Conservation (phyloP, 1,140 invertebrate genomes). For the Formica selysi region DNA sequence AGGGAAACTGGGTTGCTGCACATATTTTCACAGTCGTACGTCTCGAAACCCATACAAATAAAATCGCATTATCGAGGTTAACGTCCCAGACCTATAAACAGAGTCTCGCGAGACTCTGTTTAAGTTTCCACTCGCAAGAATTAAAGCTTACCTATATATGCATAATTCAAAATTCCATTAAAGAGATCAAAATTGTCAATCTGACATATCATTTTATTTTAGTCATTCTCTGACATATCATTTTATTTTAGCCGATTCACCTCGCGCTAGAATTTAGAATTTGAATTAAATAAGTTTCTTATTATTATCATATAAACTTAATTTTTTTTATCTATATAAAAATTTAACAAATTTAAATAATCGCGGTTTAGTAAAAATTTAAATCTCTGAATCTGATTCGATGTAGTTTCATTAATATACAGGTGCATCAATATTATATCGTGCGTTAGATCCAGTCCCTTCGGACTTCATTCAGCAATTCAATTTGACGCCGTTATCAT, state of each 20-base stretch:
- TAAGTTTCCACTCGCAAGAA: neutral
- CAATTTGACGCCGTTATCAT: slow-evolving; percentile 1
- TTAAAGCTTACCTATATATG: too few species aligned
- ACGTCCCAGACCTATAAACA: slow-evolving; percentile 10
- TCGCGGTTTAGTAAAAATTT: neutral
- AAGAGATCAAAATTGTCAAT: neutral
- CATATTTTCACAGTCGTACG: neutral
- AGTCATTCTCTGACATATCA: too few species aligned
- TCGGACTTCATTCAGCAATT: slow-evolving; percentile 24
- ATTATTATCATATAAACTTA: neutral
- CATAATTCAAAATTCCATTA: neutral
- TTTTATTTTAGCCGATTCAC: neutral
- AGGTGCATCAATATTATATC: neutral
- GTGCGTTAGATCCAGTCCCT: neutral
- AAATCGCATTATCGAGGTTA: slow-evolving; percentile 48
- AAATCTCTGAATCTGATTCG: neutral
- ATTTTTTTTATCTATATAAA: neutral
- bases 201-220: neutral
- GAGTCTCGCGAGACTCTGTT: neutral
- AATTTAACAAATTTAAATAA: too few species aligned
- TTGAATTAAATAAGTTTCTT: neutral
- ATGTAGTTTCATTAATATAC: neutral
- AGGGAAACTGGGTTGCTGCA: slow-evolving; percentile 44
- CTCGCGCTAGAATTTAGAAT: neutral
- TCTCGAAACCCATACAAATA: slow-evolving; percentile 27